Conservation (phyloP, 2,113 vertebrate species). For the Hepsetus odoe region DNA sequence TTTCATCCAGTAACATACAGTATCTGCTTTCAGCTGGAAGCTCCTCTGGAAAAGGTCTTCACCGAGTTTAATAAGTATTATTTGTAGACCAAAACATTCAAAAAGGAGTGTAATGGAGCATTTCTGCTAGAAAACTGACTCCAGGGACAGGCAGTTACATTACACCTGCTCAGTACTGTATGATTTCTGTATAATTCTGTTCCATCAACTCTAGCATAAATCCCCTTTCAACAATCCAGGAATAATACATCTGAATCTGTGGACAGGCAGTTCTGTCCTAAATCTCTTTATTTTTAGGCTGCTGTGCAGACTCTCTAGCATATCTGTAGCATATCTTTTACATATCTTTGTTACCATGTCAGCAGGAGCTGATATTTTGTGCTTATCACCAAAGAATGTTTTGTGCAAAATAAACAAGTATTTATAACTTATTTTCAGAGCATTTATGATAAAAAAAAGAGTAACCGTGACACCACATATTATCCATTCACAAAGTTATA, state of each 20-base stretch:
- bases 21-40: conserved; percentile 18
- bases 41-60: conserved; percentile 1
- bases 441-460: conserved; percentile 56
- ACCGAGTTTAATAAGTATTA: neutral
- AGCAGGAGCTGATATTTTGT: conserved; percentile 72
- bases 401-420: conserved; percentile 79
- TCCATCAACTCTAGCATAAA: conserved; percentile 18
- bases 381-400: conserved; percentile 78
- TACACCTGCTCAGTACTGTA: conserved; percentile 36
- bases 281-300: conserved; percentile 58
- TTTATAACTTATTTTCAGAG: conserved; percentile 68
- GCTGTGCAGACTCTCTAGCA: conserved; percentile 57
- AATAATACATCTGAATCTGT: conserved; percentile 44
- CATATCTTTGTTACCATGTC: conserved; percentile 65
- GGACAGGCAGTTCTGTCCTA: conserved; percentile 38
- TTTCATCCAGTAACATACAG: neutral
- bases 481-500: conserved; percentile 71
- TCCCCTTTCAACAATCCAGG: conserved; percentile 21
- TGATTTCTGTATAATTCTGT: conserved; percentile 27
- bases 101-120: conserved; percentile 14
- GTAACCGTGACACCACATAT: conserved; percentile 55
- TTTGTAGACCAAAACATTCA: conserved; percentile 6
- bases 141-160: conserved; percentile 19
- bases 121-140: conserved; percentile 29
- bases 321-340: conserved; percentile 64